A percentile compares a stretch with the other conserved stretches of the same genome.
Conservation (phyloP, 37 sponge, comb jelly and placozoan genomes). For the Tethya wilhelma region DNA sequence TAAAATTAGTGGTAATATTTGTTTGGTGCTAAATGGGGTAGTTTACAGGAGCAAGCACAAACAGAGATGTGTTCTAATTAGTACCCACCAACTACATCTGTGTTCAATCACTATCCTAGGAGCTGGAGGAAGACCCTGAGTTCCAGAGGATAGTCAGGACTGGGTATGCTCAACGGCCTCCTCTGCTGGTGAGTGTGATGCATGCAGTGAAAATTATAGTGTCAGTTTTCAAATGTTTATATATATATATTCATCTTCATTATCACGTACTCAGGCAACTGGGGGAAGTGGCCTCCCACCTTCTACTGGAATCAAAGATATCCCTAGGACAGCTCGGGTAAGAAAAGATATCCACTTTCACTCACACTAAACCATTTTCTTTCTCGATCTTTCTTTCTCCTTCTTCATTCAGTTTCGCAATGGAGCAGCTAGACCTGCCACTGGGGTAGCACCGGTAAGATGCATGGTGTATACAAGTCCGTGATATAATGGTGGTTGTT, state of each 20-base stretch:
- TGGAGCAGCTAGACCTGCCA: conserved; percentile 1
- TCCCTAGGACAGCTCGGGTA: too few species aligned
- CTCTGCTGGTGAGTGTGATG: conserved; percentile 46
- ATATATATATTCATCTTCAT: too few species aligned
- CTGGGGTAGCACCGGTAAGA: conserved; percentile 24
- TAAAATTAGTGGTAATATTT: too few species aligned
- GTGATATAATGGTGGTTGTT: not conserved
- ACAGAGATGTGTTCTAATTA: too few species aligned
- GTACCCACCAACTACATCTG: too few species aligned
- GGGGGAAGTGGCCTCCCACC: too few species aligned
- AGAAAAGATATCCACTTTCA: too few species aligned
- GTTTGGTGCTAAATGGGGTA: too few species aligned
- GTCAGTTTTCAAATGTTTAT: too few species aligned
- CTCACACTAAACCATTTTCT: too few species aligned
- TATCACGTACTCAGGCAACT: too few species aligned
- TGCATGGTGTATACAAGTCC: not conserved
- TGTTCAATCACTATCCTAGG: conserved; percentile 56
- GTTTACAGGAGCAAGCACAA: too few species aligned
- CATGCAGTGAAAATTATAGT: not conserved
- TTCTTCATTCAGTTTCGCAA: not conserved
- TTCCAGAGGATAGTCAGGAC: conserved; percentile 89
- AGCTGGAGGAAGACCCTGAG: conserved; percentile 90
- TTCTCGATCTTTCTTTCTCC: not conserved
- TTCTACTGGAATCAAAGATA: not conserved
- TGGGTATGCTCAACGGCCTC: conserved; percentile 90